Evolutionary conservation across 2,113 vertebrate genomes (phyloP).

Genomic region (Mesocricetus auratus): DNA sequence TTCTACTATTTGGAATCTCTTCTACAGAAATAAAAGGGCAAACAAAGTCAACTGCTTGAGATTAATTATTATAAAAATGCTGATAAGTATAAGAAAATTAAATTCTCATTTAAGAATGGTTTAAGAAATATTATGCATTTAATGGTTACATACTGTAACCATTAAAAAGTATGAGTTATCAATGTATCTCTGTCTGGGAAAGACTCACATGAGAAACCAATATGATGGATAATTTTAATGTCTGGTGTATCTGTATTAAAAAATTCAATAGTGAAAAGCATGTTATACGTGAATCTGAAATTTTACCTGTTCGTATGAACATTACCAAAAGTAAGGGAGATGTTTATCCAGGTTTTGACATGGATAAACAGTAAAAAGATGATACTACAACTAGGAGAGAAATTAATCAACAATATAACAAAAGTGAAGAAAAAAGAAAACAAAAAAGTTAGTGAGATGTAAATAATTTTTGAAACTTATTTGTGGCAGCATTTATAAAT

Average conservation of each 20-base stretch:
- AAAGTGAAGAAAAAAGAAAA: not conserved
- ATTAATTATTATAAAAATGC: not conserved
- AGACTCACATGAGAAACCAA: not conserved
- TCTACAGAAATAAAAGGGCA: conserved; percentile 1
- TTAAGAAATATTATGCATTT: not conserved
- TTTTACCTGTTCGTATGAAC: not conserved
- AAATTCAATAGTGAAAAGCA: not conserved
- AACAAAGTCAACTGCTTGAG: not conserved
- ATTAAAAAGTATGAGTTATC: not conserved
- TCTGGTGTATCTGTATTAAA: not conserved
- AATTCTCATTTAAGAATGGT: not conserved
- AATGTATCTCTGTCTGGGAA: not conserved
- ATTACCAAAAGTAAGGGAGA: not conserved
- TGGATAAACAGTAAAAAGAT: not conserved
- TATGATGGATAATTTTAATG: not conserved
- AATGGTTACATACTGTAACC: not conserved
- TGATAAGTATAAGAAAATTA: not conserved
- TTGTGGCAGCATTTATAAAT: not conserved
- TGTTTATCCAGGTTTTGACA: not conserved
- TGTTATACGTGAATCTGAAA: not conserved
- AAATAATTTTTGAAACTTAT: conserved; percentile 34
- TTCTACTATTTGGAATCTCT: not conserved
- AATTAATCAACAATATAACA: not conserved
- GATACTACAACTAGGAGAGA: not conserved
- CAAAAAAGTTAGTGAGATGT: not conserved